A percentile compares a stretch with the other conserved stretches of the same genome.
Conservation (phyloP, 92 coral and sea anemone genomes). For the Parazoanthus atlanticus region DNA sequence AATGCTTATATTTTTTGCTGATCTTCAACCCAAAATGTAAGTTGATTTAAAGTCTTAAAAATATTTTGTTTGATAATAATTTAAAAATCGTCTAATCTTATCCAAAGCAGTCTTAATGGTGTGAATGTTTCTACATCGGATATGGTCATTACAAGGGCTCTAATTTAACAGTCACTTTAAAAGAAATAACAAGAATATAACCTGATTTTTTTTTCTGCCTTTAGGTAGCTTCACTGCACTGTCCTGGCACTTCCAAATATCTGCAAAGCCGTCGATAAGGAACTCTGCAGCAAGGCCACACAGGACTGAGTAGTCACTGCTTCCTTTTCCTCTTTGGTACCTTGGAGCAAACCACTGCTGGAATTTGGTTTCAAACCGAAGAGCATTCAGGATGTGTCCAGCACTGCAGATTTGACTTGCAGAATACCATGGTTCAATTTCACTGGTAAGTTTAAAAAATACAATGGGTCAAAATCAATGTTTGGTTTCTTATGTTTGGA, state of each 20-base stretch:
- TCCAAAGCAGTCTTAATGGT: no score
- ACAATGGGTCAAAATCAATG: no score
- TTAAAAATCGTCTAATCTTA: no score
- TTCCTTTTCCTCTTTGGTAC: constrained; percentile 43
- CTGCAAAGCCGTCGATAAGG: constrained; percentile 38
- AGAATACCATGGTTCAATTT: constrained; percentile 59
- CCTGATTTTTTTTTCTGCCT: constrained; percentile 48
- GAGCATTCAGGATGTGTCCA: constrained; percentile 42
- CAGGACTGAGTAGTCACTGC: constrained; percentile 33
- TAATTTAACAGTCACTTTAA: no score
- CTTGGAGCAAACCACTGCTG: constrained; percentile 43
- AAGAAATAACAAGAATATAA: background rate
- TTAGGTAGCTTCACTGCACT: constrained; percentile 37
- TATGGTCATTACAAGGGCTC: no score
- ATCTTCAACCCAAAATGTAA: no score
- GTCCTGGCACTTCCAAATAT: constrained; percentile 38
- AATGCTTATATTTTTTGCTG: no score
- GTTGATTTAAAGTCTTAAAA: no score
- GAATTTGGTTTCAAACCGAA: constrained; percentile 40
- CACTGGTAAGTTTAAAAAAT: constrained; percentile 13
- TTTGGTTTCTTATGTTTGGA: no score
- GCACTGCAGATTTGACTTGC: constrained; percentile 43
- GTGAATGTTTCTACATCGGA: no score
- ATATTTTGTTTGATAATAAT: no score
- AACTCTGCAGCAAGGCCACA: constrained; percentile 48